These are phyloP conservation scores for Apantesis nais DNA, from an alignment of 2,888 invertebrate genomes.

Conservation along the genomic window DNA sequence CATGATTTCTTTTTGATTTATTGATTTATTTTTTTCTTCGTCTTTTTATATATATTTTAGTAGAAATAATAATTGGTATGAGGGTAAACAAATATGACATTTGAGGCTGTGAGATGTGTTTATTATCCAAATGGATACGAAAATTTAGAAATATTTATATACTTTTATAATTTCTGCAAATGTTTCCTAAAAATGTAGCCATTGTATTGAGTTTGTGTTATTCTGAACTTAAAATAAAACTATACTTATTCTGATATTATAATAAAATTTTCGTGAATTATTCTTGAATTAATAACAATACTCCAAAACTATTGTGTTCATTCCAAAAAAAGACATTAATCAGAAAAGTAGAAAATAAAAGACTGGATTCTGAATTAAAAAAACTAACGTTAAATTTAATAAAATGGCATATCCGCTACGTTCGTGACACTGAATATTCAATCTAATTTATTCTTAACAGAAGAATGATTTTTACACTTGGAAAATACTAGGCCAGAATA, in stretches of 20 bases:
- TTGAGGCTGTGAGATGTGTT: constrained; percentile 8
- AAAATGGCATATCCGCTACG: no score
- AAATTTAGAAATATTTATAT: background rate
- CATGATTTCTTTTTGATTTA: no score
- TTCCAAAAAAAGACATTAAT: background rate
- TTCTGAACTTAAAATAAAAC: no score
- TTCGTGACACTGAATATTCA: background rate
- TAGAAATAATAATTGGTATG: background rate
- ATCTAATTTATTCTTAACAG: background rate
- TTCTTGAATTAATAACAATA: background rate
- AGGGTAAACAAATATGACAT: background rate
- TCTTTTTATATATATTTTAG: no score
- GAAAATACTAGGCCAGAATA: background rate
- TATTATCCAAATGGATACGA: background rate
- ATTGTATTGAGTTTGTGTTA: background rate
- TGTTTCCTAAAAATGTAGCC: background rate
- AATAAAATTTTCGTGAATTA: background rate
- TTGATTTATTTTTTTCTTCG: no score
- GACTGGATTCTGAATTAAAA: background rate
- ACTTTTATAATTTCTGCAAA: background rate
- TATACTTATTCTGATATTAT: no score
- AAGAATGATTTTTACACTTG: background rate
- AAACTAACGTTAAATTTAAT: background rate
- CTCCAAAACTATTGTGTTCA: background rate
- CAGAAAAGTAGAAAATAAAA: background rate